A percentile compares a stretch with the other conserved stretches of the same genome.
Evolutionary conservation across 2,113 vertebrate species (phyloP).

Genomic region (Speoplatyrhinus poulsoni): DNA sequence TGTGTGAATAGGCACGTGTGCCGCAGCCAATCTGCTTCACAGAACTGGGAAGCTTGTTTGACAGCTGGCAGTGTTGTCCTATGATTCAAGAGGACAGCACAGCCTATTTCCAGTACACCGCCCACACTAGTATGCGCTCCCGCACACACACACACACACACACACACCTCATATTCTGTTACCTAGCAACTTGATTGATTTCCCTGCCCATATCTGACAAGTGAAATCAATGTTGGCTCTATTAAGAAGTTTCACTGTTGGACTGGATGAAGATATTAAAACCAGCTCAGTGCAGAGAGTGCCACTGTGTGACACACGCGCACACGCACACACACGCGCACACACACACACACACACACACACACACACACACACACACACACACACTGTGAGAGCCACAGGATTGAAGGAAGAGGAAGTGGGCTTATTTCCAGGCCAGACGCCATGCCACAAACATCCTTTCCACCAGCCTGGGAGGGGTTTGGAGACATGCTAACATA

Average conservation of each 20-base stretch:
- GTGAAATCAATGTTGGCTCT: constrained; percentile 4
- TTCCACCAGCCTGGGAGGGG: constrained; percentile 60
- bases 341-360: constrained; percentile 18
- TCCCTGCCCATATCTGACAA: background rate
- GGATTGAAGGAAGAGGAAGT: constrained; percentile 69
- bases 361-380: background rate
- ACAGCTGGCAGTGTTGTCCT: constrained; percentile 51
- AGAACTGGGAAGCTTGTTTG: constrained; percentile 36
- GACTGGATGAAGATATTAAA: background rate
- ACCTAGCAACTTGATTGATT: constrained; percentile 39
- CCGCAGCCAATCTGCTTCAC: constrained; percentile 32
- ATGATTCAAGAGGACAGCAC: constrained; percentile 67
- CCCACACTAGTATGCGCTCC: constrained; percentile 14
- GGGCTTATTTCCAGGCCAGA: constrained; percentile 71
- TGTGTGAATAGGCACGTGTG: constrained; percentile 15
- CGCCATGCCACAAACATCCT: constrained; percentile 74
- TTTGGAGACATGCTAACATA: constrained; percentile 30
- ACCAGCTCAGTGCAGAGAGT: background rate
- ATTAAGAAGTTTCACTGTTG: background rate
- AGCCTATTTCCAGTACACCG: constrained; percentile 28
- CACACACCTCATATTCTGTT: constrained; percentile 26
- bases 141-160: constrained; percentile 1
- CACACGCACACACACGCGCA: constrained; percentile 2
- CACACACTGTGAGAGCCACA: constrained; percentile 50
- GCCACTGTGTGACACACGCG: background rate